Evolutionary conservation across 2,113 vertebrate species (phyloP).

Genomic region (Murina feae): DNA sequence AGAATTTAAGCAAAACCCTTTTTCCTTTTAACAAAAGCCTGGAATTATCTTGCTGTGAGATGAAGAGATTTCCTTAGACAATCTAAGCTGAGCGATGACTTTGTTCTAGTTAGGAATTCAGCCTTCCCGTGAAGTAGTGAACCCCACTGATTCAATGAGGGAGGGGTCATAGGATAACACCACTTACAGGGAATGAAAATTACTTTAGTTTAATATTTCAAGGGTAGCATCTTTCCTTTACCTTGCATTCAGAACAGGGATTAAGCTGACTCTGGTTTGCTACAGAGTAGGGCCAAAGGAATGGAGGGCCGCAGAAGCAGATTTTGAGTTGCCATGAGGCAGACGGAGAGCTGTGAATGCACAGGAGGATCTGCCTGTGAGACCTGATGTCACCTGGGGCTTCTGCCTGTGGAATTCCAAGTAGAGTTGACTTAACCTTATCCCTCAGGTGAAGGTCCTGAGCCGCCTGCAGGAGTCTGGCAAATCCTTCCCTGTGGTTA

Average conservation of each 20-base stretch:
- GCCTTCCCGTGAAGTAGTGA: constrained; percentile 4
- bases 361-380: neutral
- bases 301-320: neutral
- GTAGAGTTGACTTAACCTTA: neutral
- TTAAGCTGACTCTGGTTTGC: constrained; percentile 1
- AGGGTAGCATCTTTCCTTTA: constrained; percentile 38
- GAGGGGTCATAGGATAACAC: constrained; percentile 19
- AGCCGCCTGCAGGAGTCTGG: neutral
- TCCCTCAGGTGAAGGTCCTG: neutral
- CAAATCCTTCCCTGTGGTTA: neutral
- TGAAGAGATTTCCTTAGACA: constrained; percentile 46
- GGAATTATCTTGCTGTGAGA: constrained; percentile 53
- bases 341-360: neutral
- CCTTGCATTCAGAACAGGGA: constrained; percentile 13
- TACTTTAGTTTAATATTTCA: constrained; percentile 49
- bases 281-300: neutral
- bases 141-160: neutral
- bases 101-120: constrained; percentile 44
- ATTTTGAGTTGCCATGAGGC: neutral
- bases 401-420: neutral
- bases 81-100: constrained; percentile 10
- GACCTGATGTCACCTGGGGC: neutral
- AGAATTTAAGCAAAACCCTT: neutral
- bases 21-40: constrained; percentile 55
- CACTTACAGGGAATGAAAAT: constrained; percentile 43